These are phyloP conservation scores for Bombus huntii DNA, from an alignment of 1,140 invertebrate species.

Conservation along the genomic window DNA sequence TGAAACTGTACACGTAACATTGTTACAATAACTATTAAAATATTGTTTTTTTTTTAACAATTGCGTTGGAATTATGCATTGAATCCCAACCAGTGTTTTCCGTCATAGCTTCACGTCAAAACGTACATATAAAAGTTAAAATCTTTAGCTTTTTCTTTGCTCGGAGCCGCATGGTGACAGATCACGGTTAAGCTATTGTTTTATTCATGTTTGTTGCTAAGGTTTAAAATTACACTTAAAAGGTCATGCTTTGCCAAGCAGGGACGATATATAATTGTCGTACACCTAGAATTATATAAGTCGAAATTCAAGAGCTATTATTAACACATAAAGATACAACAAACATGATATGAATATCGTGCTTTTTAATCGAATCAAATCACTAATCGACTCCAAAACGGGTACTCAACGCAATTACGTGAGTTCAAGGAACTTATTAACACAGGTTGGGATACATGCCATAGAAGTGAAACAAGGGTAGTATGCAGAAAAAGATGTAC, in stretches of 20 bases:
- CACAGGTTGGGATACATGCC: slow-evolving; percentile 37
- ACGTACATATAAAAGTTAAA: slow-evolving; percentile 45
- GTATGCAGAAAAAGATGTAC: slow-evolving; percentile 23
- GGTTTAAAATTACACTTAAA: slow-evolving; percentile 21
- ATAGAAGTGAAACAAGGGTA: slow-evolving; percentile 29
- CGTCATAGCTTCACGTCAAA: slow-evolving; percentile 14
- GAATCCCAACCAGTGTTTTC: slow-evolving; percentile 33
- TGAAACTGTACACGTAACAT: slow-evolving; percentile 40
- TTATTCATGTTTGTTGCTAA: slow-evolving; percentile 5
- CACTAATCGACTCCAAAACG: slow-evolving; percentile 48
- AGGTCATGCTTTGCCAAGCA: slow-evolving; percentile 2
- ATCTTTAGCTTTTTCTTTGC: slow-evolving; percentile 8
- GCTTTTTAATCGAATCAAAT: slow-evolving; percentile 32
- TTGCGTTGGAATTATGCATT: slow-evolving; percentile 28
- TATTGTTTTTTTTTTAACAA: slow-evolving; percentile 37
- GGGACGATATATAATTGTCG: background rate
- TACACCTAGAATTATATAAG: slow-evolving; percentile 4
- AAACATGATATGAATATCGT: slow-evolving; percentile 64
- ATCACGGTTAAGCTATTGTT: slow-evolving; percentile 10
- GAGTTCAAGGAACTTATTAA: slow-evolving; percentile 49
- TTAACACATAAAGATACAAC: slow-evolving; percentile 63
- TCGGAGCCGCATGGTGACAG: background rate
- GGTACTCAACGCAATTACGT: background rate
- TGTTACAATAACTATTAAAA: slow-evolving; percentile 43
- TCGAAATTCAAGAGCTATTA: slow-evolving; percentile 3